A percentile compares a stretch with the other conserved stretches of the same genome.
Evolutionary conservation across 2,888 invertebrate genomes (phyloP).

Genomic region (Drosophila subquinaria): DNA sequence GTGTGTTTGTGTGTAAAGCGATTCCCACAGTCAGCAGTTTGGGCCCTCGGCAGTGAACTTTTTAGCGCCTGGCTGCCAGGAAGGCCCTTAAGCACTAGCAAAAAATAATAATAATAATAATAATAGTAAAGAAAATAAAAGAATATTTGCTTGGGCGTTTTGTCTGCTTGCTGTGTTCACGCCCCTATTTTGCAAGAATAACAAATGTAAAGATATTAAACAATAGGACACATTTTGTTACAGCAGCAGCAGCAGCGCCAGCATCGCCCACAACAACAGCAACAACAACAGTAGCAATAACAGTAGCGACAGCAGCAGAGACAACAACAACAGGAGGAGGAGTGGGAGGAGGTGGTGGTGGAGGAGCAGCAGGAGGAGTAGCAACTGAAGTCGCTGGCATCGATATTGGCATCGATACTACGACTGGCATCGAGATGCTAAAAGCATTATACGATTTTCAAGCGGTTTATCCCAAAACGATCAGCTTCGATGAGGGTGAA

Average conservation of each 20-base stretch:
- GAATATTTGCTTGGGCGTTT: background rate
- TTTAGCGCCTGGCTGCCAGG: conserved; percentile 64
- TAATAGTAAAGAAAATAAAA: background rate
- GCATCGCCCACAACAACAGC: conserved; percentile 47
- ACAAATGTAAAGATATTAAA: conserved; percentile 11
- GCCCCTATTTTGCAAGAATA: conserved; percentile 49
- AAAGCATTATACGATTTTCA: conserved; percentile 94
- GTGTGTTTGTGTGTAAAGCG: conserved; percentile 15
- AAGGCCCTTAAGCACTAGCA: conserved; percentile 46
- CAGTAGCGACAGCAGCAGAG: conserved; percentile 6
- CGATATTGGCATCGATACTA: conserved; percentile 85
- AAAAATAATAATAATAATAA: conserved; percentile 22
- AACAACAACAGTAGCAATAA: conserved; percentile 20
- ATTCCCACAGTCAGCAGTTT: conserved; percentile 42
- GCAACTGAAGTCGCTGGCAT: conserved; percentile 10
- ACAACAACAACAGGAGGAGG: conserved; percentile 15
- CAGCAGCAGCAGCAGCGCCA: conserved; percentile 20
- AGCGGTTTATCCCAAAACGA: conserved; percentile 93
- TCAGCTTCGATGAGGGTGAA: conserved; percentile 92
- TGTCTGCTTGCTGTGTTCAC: conserved; percentile 50
- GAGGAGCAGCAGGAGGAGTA: background rate
- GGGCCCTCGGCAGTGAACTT: conserved; percentile 74
- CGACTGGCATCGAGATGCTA: conserved; percentile 89
- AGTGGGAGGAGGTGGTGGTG: conserved; percentile 4
- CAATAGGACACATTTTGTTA: conserved; percentile 16